Evolutionary conservation across 1,140 invertebrate species (phyloP).

Genomic region (Diachasma alloeum): DNA sequence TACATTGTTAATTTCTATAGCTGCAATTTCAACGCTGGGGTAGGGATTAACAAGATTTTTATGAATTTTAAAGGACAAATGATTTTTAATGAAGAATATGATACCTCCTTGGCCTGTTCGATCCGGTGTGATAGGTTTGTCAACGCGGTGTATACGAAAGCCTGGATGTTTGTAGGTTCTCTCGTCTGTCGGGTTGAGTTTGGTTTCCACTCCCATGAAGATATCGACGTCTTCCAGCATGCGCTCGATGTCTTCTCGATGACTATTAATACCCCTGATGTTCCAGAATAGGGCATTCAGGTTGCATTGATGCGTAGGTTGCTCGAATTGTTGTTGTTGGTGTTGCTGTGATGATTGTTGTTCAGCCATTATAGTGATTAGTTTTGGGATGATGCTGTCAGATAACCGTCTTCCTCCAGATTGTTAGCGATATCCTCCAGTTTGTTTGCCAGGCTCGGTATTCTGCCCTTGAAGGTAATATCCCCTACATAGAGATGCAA

Average conservation of each 20-base stretch:
- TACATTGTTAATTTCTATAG: too few relatives aligned
- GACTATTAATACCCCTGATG: not conserved
- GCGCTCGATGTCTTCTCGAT: not conserved
- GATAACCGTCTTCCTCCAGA: too few relatives aligned
- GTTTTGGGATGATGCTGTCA: too few relatives aligned
- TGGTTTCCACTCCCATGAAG: conserved; percentile 7
- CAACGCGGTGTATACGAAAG: not conserved
- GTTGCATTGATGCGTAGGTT: not conserved
- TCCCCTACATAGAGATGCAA: too few relatives aligned
- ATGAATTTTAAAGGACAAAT: too few relatives aligned
- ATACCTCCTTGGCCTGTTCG: conserved; percentile 1
- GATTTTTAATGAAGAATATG: not conserved
- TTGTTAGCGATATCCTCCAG: too few relatives aligned
- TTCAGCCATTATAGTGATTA: too few relatives aligned
- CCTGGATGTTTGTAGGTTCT: not conserved
- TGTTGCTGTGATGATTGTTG: too few relatives aligned
- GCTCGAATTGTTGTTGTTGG: not conserved
- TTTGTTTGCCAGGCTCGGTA: too few relatives aligned
- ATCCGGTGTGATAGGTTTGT: not conserved
- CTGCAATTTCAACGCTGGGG: too few relatives aligned
- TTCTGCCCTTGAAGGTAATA: too few relatives aligned
- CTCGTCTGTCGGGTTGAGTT: not conserved
- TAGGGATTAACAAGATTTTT: too few relatives aligned
- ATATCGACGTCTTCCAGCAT: not conserved
- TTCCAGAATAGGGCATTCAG: conserved; percentile 8